Conservation (phyloP, 92 coral and sea anemone species). For the Siderastrea siderea region DNA sequence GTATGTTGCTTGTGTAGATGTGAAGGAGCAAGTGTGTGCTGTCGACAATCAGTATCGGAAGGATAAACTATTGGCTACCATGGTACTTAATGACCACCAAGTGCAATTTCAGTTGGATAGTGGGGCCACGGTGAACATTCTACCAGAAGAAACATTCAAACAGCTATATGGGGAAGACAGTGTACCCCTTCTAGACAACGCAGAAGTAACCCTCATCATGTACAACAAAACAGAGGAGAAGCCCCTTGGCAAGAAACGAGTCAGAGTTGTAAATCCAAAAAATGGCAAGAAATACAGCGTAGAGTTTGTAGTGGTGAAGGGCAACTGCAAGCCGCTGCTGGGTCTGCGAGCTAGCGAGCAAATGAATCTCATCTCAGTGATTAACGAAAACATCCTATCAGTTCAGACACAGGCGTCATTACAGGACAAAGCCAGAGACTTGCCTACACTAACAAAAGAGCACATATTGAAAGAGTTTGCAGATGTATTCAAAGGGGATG, state of each 20-base stretch:
- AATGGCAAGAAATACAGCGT: slow-evolving; percentile 65
- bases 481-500: slow-evolving; percentile 47
- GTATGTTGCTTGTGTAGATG: slow-evolving; percentile 52
- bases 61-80: slow-evolving; percentile 38
- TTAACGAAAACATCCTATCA: slow-evolving; percentile 49
- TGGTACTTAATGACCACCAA: slow-evolving; percentile 29
- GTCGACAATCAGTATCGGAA: slow-evolving; percentile 18
- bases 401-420: slow-evolving; percentile 15
- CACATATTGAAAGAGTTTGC: slow-evolving; percentile 11
- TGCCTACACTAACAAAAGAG: slow-evolving; percentile 25
- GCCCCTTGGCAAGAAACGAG: slow-evolving; percentile 63
- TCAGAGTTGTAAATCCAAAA: slow-evolving; percentile 54
- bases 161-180: slow-evolving; percentile 52
- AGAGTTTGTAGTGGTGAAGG: slow-evolving; percentile 51
- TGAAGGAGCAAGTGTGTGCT: slow-evolving; percentile 33
- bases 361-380: slow-evolving; percentile 45
- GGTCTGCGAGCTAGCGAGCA: slow-evolving; percentile 65
- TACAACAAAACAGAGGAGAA: slow-evolving; percentile 63
- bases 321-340: slow-evolving; percentile 49
- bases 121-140: slow-evolving; percentile 59
- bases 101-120: slow-evolving; percentile 56
- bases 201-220: slow-evolving; percentile 42
- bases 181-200: slow-evolving; percentile 21
- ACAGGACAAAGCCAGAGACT: neutral
- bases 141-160: slow-evolving; percentile 16